Base-by-base conservation (phyloP, 2,113 vertebrate species). In the Centrocercus urophasianus region DNA sequence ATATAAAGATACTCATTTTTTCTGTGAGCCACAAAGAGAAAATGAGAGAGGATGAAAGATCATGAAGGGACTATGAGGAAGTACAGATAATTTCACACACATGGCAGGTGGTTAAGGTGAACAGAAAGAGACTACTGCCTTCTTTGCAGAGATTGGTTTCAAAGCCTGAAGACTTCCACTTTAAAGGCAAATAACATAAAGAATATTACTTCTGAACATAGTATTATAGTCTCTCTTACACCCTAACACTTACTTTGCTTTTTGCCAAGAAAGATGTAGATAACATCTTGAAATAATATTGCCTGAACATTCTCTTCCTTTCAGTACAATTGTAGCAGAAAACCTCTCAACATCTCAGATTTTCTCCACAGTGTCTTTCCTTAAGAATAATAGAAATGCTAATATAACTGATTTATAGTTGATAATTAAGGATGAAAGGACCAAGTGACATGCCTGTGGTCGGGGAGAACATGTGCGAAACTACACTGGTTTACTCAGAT, bases 141-240 rank as follows among this genome's bases (percentile, higher is more conserved):
- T 86, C 72, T 83, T 81, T 75, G 21, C 30, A 67, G 30, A 48
- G 32, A 15, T 67, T 22, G 32, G 8, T 88, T 6, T 74, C 79
- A 88, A 89, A 93, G 52, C 85, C 59, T 80, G 65, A 95, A 95
- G 76, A 28, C 67, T 86, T 95, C 72, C 85, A 22, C 75, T 94
- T 93, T 57, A 93, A 94, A 93, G 59, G 25, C 27, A 87, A 47
- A 65, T 61, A 74, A 79, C 28, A 52, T 7, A 77, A 38, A 34
- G 34, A 77, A 52, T 57, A 48, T 18, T 47, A 40, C 77, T 93
- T 93, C 79, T 59, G 57, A 61, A 48, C 8, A 18, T 72, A 67
- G 38, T 65, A 65, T 63, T 79, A 38, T 40, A 60, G 50, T 47
- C 28, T 80, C 25, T 67, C 34, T 65, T 19, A 77, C 50, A 80